Percentiles rank a stretch among this genome's conserved stretches.
phyloP scores from a whole-genome alignment of 2,888 invertebrate genomes.

The Sinhomidia bicolor region DNA sequence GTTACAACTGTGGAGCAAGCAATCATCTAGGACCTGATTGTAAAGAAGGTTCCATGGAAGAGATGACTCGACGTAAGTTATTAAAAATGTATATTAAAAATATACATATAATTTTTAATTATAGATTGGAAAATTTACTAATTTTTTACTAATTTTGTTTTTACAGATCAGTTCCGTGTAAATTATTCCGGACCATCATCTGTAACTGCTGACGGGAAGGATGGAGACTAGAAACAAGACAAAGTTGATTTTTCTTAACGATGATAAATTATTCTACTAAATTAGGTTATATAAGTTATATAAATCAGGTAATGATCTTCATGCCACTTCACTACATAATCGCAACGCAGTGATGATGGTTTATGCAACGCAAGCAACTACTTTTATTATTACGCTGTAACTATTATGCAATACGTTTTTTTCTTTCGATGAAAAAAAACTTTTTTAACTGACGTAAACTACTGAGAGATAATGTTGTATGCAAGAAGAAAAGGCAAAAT shows the following conservation, averaged over 20 bases:
- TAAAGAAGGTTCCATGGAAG: constrained; percentile 95
- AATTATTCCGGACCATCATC: constrained; percentile 74
- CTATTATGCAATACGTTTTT: not conserved
- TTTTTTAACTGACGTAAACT: constrained; percentile 57
- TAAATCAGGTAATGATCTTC: not conserved
- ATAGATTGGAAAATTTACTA: too few species aligned
- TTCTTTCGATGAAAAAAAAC: constrained; percentile 1
- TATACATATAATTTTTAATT: too few species aligned
- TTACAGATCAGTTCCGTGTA: constrained; percentile 73
- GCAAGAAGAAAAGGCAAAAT: constrained; percentile 1
- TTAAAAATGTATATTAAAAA: too few species aligned
- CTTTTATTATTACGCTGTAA: not conserved
- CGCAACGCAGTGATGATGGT: constrained; percentile 39
- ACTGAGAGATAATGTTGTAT: not conserved
- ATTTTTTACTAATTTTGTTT: not conserved
- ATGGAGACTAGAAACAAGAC: constrained; percentile 64
- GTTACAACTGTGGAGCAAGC: constrained; percentile 95
- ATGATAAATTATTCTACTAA: constrained; percentile 13
- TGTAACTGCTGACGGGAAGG: constrained; percentile 73
- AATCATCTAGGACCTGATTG: constrained; percentile 93
- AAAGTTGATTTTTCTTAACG: constrained; percentile 32
- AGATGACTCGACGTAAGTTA: constrained; percentile 86
- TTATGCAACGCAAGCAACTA: constrained; percentile 41
- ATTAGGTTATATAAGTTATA: not conserved
- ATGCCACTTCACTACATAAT: constrained; percentile 8